These are phyloP conservation scores for Sula dactylatra DNA, from an alignment of 2,113 vertebrate genomes.

Conservation along the genomic window DNA sequence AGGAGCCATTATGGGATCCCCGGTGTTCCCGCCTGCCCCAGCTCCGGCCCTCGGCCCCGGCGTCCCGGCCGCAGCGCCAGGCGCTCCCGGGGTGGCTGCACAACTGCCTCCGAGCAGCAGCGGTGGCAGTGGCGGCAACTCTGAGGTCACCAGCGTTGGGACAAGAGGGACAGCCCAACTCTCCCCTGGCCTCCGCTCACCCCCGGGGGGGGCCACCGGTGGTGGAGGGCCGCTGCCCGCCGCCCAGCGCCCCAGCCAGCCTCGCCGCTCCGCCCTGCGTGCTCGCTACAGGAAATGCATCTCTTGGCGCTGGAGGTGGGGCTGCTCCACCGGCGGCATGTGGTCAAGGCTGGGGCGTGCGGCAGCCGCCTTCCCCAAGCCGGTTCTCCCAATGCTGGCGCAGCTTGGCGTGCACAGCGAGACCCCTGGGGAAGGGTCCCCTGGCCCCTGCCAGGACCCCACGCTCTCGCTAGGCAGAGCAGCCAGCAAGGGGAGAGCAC, in stretches of 20 bases:
- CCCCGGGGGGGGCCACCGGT: neutral
- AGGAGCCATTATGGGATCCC: conserved; percentile 35
- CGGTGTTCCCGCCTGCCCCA: conserved; percentile 14
- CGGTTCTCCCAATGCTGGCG: fast-evolving
- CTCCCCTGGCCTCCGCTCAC: neutral
- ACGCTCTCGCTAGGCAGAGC: fast-evolving
- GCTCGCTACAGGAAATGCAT: conserved; percentile 72
- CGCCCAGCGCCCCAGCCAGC: neutral
- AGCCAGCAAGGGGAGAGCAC: neutral
- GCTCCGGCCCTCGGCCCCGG: neutral
- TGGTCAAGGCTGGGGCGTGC: conserved; percentile 26
- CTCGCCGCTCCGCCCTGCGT: conserved; percentile 45
- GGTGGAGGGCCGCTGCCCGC: neutral
- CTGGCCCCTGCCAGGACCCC: neutral
- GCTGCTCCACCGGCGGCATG: conserved; percentile 34
- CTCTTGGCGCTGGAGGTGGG: conserved; percentile 65
- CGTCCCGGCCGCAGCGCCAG: neutral
- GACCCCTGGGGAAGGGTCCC: neutral
- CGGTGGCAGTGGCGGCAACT: neutral
- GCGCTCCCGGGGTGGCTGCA: neutral
- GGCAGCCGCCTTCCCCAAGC: neutral
- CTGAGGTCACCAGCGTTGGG: neutral
- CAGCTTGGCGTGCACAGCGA: fast-evolving
- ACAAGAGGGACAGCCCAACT: neutral
- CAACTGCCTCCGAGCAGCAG: neutral